Evolutionary conservation across 2,888 invertebrate species (phyloP).

Genomic region (Drosophila silvestris): DNA sequence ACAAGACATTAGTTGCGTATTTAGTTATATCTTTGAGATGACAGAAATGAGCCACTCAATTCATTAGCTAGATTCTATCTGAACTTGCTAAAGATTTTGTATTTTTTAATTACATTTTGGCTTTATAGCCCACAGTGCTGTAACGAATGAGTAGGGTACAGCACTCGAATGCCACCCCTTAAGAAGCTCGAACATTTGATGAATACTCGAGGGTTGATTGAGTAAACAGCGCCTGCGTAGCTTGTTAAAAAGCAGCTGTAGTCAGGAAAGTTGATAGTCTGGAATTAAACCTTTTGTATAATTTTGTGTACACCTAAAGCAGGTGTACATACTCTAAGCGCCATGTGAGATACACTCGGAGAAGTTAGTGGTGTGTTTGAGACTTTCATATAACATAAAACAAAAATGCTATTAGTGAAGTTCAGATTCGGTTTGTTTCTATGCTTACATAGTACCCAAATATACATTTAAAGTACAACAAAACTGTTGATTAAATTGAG

Average conservation of each 20-base stretch:
- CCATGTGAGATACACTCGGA: constrained; percentile 5
- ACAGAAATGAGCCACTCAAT: not conserved
- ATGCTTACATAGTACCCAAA: not conserved
- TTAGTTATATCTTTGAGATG: not conserved
- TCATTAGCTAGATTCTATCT: not conserved
- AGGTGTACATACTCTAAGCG: constrained; percentile 9
- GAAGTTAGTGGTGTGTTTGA: not conserved
- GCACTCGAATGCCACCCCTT: constrained; percentile 20
- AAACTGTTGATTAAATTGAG: not conserved
- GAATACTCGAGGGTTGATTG: constrained; percentile 30
- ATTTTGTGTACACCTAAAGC: not conserved
- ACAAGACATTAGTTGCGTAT: not conserved
- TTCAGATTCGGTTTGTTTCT: not conserved
- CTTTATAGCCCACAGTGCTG: not conserved
- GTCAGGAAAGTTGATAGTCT: constrained; percentile 28
- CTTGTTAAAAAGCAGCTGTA: constrained; percentile 28
- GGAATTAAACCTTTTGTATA: constrained; percentile 3
- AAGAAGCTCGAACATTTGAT: not conserved
- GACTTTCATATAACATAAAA: not conserved
- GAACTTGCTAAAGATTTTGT: no score
- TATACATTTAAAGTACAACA: not conserved
- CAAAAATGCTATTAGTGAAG: not conserved
- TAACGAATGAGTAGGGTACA: not conserved
- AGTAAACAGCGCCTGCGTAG: constrained; percentile 30
- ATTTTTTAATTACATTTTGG: not conserved